phyloP scores from a whole-genome alignment of 2,888 invertebrate genomes.

The Peribatodes rhomboidaria region DNA sequence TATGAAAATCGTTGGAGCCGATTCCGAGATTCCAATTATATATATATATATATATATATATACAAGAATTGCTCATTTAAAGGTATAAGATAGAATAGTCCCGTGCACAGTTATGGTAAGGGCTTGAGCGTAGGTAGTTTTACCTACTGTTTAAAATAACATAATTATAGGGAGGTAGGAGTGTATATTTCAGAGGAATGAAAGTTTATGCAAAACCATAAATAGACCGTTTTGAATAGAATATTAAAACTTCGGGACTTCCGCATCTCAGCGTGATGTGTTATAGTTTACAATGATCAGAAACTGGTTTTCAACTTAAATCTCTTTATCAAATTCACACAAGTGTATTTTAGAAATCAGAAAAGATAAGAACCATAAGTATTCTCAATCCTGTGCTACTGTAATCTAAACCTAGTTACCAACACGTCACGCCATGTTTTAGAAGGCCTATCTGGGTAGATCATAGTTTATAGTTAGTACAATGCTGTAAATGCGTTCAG shows the following conservation, averaged over 20 bases:
- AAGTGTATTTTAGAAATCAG: no score
- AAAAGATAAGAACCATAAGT: no score
- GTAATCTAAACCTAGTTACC: neutral
- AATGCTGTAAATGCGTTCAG: constrained; percentile 24
- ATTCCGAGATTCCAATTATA: no score
- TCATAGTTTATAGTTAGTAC: neutral
- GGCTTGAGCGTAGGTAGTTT: neutral
- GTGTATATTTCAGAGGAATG: neutral
- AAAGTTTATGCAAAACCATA: neutral
- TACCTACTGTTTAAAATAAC: neutral
- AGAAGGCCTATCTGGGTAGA: neutral
- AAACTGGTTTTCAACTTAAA: neutral
- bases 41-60: no score
- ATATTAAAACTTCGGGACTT: neutral
- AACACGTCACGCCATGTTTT: neutral
- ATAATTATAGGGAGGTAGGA: neutral
- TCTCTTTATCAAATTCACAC: neutral
- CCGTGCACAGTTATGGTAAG: neutral
- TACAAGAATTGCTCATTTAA: no score
- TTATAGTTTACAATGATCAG: no score
- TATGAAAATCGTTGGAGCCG: no score
- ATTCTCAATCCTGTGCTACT: no score
- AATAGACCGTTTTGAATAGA: no score
- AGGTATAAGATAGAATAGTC: no score
- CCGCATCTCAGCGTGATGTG: neutral